Evolutionary conservation across 2,888 invertebrate species (phyloP), one percentile per base, ranked within the genome.

Genomic region (Agrochola lota): DNA sequence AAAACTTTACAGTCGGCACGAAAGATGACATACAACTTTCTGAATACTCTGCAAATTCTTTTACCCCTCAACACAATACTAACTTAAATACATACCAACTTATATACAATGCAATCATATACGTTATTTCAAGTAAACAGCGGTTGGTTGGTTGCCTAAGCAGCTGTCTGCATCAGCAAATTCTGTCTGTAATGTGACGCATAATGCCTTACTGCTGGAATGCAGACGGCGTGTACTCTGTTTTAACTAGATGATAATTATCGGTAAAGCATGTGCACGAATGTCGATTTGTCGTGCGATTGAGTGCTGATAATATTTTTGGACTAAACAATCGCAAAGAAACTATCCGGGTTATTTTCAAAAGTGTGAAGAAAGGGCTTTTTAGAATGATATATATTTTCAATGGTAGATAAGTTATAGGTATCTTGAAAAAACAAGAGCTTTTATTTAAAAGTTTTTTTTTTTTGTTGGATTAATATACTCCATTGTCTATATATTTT

Each of bases 131-230:
- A 7, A 71, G 62, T 69, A 52, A 73, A 60, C 68, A 66, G 46
- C 46, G 26, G 11, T 59, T 15, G 68, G 30, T 30, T 67, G 30
- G 78, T 82, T 85, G 60, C 64, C 17, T 60, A 76, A 81, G 55
- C 76, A 71, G 72, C 73, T 86, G 81, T 78, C 77, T 71, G 75
- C 77, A 79, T 77, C 80, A 83, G 82, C 83, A 85, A 87, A 80
- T 81, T 80, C 68, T 76, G 30, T 71, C 35, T 59, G 46, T 85
- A 87, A 89, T 88, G 78, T 81, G 81, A 81, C 77, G 84, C 71
- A 82, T 88, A 86, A 87, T 84, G 63, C 72, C 55, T 49, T 35
- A 30, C 30, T 75, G 40, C 76, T 72, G 83, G 88, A 87, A 88
- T 88, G 86, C 72, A 77, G 78, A 69, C 71, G 46, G 43, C 80